Base-by-base conservation (phyloP, 2,797 vertebrate genomes). In the Parauchenoglanis punctatus region DNA sequence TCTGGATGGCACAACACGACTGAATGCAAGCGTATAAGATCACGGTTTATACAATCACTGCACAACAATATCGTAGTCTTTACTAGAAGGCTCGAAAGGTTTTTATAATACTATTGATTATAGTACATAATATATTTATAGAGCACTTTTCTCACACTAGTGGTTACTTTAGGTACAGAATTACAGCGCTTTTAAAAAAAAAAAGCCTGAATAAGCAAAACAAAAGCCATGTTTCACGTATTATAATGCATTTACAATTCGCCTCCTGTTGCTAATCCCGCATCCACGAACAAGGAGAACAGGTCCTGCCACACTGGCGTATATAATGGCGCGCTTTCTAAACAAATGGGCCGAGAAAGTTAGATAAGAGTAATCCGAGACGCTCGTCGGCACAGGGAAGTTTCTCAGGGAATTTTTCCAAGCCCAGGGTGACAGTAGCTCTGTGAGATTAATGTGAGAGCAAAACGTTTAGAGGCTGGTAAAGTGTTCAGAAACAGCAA, bases 341-440 rank as follows among this genome's bases (percentile, higher is more conserved):
- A 81, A 89, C 87, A 86, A 80, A 89, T 75, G 59, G n/a, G n/a
- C 81, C 63, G 28, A 87, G 87, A 88, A 68, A 77, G 86, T 67
- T 58, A 90, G 87, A 87, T 88, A 86, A 90, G 88, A 78, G 89
- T 81, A 91, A 89, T 89, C 78, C 58, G 90, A 90, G 89, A 90
- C 86, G 84, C 65, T 44, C 18, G 54, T 56, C 77, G 23, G 58
- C 67, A 54, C 58, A 76, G 76, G 76, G 59, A 85, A 54, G 56
- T 85, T 89, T 87, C 87, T 85, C 89, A 88, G 89, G 86, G 82
- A 85, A 11, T 31, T 54, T 83, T 88, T 90, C 81, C 86, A 54
- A 73, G 65, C 67, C 23, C 25, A 78, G 78, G 25, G 49, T 56
- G 15, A 77, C 65, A 76, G 85, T 61, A 76, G 85, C 61, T 83